phyloP scores from a whole-genome alignment of 2,888 invertebrate genomes.

The Cantharis flavilabris region DNA sequence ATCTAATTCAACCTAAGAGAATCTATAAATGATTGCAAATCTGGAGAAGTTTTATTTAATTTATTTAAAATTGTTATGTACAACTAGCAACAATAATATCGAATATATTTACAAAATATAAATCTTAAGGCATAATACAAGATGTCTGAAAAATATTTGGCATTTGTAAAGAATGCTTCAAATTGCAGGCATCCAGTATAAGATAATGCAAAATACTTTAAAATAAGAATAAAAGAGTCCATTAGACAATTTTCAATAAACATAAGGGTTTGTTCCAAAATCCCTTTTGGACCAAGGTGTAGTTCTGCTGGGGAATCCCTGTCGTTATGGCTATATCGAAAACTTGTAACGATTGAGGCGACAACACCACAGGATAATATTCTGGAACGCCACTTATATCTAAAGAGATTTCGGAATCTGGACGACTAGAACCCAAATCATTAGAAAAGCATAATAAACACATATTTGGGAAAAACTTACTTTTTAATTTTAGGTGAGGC shows the following conservation, averaged over 20 bases:
- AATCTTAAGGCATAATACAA: background rate
- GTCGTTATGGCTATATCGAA: constrained; percentile 49
- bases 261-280: constrained; percentile 36
- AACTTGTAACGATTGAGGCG: constrained; percentile 44
- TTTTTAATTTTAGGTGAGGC: constrained; percentile 64
- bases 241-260: background rate
- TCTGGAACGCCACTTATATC: constrained; percentile 48
- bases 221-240: background rate
- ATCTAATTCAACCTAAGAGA: too few relatives aligned
- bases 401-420: constrained; percentile 46
- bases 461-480: constrained; percentile 39
- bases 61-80: background rate
- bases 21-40: too few relatives aligned
- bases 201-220: background rate
- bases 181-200: background rate
- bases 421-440: constrained; percentile 39
- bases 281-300: constrained; percentile 45
- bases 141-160: background rate
- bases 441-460: background rate
- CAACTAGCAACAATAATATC: background rate
- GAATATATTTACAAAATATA: background rate
- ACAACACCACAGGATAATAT: constrained; percentile 49
- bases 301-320: constrained; percentile 46
- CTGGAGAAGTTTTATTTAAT: background rate
- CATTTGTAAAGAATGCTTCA: background rate